These are phyloP conservation scores for Zosterops lateralis DNA, from an alignment of 2,113 vertebrate species.

Conservation along the genomic window DNA sequence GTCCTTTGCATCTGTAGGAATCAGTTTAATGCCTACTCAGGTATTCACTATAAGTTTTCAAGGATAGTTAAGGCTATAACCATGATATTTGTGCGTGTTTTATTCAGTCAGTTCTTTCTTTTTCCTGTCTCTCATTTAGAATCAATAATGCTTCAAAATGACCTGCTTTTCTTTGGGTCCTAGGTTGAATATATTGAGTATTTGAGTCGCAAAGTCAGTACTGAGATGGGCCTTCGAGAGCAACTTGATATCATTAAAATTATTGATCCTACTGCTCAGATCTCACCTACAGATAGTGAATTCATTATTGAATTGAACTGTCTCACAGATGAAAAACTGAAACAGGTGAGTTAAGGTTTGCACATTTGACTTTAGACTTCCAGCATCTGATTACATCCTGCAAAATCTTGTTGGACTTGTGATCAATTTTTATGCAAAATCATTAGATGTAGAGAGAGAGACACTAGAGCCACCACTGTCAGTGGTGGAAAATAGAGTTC, in stretches of 20 bases:
- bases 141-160: background rate
- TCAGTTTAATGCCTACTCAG: background rate
- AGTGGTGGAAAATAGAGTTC: background rate
- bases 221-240: constrained; percentile 97
- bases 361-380: background rate
- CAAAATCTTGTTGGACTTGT: background rate
- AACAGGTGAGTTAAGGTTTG: constrained; percentile 82
- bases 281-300: constrained; percentile 97
- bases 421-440: background rate
- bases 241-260: constrained; percentile 99
- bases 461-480: background rate
- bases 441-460: background rate
- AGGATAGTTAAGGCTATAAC: background rate
- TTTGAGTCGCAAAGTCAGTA: constrained; percentile 96
- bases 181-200: constrained; percentile 99
- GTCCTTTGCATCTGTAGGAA: background rate
- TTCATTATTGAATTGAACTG: constrained; percentile 99
- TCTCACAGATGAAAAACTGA: constrained; percentile 96
- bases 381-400: background rate
- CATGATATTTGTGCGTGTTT: background rate
- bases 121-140: background rate
- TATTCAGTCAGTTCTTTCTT: background rate
- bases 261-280: constrained; percentile 95
- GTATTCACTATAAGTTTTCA: background rate
- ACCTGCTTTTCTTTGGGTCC: constrained; percentile 29